Percentiles rank a stretch among this genome's conserved stretches.
These are phyloP conservation scores for Crypturellus tataupa DNA, from an alignment of 2,797 vertebrate genomes.

Conservation along the genomic window DNA sequence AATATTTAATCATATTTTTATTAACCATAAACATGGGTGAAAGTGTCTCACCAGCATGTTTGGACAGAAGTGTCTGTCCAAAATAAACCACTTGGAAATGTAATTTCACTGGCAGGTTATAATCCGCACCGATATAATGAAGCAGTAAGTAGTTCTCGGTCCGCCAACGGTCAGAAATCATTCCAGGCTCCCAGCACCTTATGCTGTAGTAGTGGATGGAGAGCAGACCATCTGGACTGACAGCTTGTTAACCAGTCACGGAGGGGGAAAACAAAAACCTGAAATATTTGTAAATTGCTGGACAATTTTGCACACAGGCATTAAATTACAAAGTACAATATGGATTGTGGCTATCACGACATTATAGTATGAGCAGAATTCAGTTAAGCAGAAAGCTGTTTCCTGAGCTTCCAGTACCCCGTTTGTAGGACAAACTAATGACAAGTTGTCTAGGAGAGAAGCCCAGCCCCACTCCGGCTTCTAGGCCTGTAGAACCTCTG, in stretches of 20 bases:
- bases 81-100: constrained; percentile 11
- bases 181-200: constrained; percentile 45
- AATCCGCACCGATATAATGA: constrained; percentile 50
- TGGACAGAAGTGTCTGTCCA: not conserved
- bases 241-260: constrained; percentile 67
- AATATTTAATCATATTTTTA: too few species aligned
- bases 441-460: not conserved
- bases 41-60: not conserved
- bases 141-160: constrained; percentile 42
- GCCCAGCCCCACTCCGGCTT: not conserved
- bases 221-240: constrained; percentile 77
- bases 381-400: not conserved
- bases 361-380: not conserved
- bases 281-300: constrained; percentile 70
- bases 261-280: constrained; percentile 58
- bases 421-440: not conserved
- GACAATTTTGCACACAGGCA: constrained; percentile 38
- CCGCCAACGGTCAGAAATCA: constrained; percentile 60
- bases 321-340: constrained; percentile 13
- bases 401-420: not conserved
- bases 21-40: not conserved
- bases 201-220: constrained; percentile 63
- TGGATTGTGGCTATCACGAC: not conserved
- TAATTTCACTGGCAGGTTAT: constrained; percentile 60
- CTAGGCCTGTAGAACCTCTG: not conserved